These are phyloP conservation scores for Nannoperca obscura DNA, from an alignment of 2,797 vertebrate genomes.

Conservation along the genomic window DNA sequence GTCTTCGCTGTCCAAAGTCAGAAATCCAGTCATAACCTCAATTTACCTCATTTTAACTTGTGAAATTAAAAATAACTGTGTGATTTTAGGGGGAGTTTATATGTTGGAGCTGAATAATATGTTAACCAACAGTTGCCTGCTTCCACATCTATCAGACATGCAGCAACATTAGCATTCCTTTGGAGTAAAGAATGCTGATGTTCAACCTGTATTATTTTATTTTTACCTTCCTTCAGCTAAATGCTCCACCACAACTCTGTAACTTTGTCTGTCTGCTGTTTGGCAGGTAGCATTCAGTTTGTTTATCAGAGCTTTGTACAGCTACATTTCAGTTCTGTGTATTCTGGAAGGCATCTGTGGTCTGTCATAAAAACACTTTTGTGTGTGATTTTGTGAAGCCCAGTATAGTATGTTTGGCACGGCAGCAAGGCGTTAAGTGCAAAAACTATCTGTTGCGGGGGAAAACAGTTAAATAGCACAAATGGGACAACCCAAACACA, in stretches of 20 bases:
- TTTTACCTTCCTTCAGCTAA: background rate
- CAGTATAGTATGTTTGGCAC: background rate
- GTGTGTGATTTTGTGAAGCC: background rate
- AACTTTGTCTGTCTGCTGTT: background rate
- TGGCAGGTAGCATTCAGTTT: background rate
- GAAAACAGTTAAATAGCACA: slow-evolving; percentile 45
- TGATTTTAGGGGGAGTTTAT: background rate
- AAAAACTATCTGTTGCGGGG: slow-evolving; percentile 23
- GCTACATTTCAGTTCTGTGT: too few relatives aligned
- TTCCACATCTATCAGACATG: background rate
- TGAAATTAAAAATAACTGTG: background rate
- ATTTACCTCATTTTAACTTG: background rate
- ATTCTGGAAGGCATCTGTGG: background rate
- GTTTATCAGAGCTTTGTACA: background rate
- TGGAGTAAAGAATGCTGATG: too few relatives aligned
- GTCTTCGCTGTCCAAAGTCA: background rate
- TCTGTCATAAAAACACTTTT: background rate
- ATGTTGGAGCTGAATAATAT: background rate
- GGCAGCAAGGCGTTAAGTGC: background rate
- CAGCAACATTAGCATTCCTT: background rate
- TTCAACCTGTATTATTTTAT: background rate
- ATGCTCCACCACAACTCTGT: background rate
- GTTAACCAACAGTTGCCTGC: background rate
- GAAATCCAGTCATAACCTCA: background rate
- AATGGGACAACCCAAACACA: slow-evolving; percentile 56